These are phyloP conservation scores for Polyommatus iphigenia DNA, from an alignment of 2,888 invertebrate species.

Conservation along the genomic window DNA sequence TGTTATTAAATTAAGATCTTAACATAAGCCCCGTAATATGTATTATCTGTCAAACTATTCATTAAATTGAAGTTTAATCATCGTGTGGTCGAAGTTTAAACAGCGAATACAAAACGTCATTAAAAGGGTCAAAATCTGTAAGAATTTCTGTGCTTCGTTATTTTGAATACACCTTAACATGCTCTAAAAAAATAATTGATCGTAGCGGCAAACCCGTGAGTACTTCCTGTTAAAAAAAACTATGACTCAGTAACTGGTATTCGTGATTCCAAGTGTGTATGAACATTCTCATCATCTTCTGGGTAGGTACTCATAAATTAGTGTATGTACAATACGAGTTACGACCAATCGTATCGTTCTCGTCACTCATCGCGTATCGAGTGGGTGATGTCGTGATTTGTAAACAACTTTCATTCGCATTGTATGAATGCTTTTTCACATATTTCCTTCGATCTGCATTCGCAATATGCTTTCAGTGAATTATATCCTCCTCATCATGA, in stretches of 20 bases:
- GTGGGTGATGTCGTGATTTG: no score
- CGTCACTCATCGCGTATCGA: no score
- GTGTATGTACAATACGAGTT: no score
- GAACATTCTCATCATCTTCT: no score
- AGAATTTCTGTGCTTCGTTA: not conserved
- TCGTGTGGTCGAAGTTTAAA: no score
- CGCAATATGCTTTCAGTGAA: not conserved
- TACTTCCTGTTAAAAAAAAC: not conserved
- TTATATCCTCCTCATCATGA: not conserved
- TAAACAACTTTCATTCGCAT: not conserved
- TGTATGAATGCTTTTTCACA: not conserved
- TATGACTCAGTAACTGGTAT: not conserved
- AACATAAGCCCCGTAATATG: no score
- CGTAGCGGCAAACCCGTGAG: not conserved
- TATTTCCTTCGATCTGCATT: no score
- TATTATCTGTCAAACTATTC: no score
- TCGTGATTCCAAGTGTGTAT: not conserved
- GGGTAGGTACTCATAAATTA: not conserved
- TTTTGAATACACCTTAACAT: not conserved
- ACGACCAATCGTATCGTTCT: not conserved
- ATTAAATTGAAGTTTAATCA: no score
- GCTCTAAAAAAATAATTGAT: not conserved
- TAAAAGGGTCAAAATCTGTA: no score
- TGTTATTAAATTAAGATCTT: no score
- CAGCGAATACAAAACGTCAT: not conserved